These are phyloP conservation scores for Cavia aperea DNA, from an alignment of 2,113 vertebrate genomes.

Conservation along the genomic window DNA sequence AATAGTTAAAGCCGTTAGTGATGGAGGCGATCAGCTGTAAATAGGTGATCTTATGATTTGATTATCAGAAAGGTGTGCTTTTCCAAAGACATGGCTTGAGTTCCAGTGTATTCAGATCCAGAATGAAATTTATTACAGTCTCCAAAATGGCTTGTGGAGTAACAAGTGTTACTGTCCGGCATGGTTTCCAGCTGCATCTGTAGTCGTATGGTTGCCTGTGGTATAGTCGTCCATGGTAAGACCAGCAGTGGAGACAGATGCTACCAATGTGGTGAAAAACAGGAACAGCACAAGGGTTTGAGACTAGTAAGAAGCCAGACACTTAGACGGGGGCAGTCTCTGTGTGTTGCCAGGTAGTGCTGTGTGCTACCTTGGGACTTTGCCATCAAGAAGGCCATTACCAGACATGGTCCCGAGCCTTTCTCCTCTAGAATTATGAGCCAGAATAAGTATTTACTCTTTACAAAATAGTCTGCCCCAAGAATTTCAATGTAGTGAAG, in stretches of 20 bases:
- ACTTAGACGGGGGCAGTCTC: neutral
- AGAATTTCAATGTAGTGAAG: neutral
- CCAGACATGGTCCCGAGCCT: neutral
- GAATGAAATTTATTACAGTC: neutral
- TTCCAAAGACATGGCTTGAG: neutral
- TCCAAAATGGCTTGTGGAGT: conserved; percentile 2
- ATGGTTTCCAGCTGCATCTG: neutral
- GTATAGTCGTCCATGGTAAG: neutral
- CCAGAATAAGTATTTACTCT: neutral
- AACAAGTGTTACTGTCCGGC: neutral
- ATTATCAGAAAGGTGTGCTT: neutral
- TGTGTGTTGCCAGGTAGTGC: neutral
- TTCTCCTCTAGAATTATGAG: neutral
- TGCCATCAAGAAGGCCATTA: neutral
- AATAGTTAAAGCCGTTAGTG: neutral
- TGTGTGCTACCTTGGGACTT: neutral
- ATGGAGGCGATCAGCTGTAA: neutral
- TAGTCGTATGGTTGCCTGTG: neutral
- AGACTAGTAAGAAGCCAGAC: neutral
- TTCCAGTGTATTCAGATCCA: neutral
- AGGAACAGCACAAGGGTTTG: no score
- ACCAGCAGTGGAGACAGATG: neutral
- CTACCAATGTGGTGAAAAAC: no score
- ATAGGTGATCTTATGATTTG: neutral
- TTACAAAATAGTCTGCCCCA: neutral